These are phyloP conservation scores for Eulimnadia texana DNA, from an alignment of 1,140 invertebrate genomes.

Conservation along the genomic window DNA sequence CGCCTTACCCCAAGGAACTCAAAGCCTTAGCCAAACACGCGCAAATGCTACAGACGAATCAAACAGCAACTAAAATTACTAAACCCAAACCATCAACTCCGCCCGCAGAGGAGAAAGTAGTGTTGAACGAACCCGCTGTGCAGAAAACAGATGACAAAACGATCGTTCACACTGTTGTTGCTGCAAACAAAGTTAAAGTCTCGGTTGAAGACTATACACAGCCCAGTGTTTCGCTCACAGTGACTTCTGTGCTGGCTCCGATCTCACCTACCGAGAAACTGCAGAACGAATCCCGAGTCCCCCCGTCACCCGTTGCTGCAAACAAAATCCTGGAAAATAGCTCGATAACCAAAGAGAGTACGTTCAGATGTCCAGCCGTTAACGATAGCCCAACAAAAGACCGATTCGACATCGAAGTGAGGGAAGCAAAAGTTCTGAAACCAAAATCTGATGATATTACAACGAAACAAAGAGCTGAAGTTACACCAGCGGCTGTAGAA, in stretches of 20 bases:
- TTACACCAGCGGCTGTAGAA: neutral
- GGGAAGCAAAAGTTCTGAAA: neutral
- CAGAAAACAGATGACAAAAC: neutral
- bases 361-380: no score
- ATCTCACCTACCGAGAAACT: constrained; percentile 2
- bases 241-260: no score
- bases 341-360: no score
- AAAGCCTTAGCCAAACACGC: constrained; percentile 67
- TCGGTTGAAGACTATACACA: no score
- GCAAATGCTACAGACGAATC: constrained; percentile 25
- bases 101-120: neutral
- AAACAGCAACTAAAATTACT: neutral
- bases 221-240: no score
- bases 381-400: neutral
- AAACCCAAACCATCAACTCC: neutral
- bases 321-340: neutral
- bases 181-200: no score
- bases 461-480: neutral
- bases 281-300: constrained; percentile 2
- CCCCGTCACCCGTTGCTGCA: neutral
- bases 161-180: neutral
- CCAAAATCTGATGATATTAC: neutral
- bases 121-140: neutral
- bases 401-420: neutral
- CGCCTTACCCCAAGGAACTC: constrained; percentile 85